Conservation (phyloP, 2,113 vertebrate genomes). For the Okapia johnstoni region DNA sequence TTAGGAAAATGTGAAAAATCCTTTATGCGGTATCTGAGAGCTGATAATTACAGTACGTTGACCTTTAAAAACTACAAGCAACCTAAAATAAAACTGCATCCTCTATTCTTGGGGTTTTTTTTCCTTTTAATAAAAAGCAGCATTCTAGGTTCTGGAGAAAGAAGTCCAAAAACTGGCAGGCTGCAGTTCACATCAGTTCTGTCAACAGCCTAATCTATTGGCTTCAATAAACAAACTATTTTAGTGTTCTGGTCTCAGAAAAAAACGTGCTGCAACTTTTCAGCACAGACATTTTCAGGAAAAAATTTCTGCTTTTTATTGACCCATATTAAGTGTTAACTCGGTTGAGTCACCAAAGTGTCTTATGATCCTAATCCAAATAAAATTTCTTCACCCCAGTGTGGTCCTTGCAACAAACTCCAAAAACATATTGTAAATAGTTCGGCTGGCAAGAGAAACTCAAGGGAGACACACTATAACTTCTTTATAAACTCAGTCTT, state of each 20-base stretch:
- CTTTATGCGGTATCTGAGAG: neutral
- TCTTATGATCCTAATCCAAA: slow-evolving; percentile 68
- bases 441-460: slow-evolving; percentile 50
- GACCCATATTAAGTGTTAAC: slow-evolving; percentile 62
- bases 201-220: slow-evolving; percentile 25
- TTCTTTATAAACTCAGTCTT: slow-evolving; percentile 56
- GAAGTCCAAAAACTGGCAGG: neutral
- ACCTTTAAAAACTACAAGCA: neutral
- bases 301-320: slow-evolving; percentile 60
- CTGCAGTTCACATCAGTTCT: neutral
- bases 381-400: slow-evolving; percentile 62
- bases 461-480: slow-evolving; percentile 35
- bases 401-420: slow-evolving; percentile 64
- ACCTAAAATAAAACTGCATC: neutral
- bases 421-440: slow-evolving; percentile 66
- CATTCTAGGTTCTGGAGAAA: neutral
- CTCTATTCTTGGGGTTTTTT: neutral
- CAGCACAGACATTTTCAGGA: slow-evolving; percentile 59
- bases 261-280: slow-evolving; percentile 44
- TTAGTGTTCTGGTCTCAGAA: slow-evolving; percentile 38
- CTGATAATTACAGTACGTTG: neutral
- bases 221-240: slow-evolving; percentile 44
- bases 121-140: slow-evolving; percentile 1
- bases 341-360: slow-evolving; percentile 51
- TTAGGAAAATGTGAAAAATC: neutral